Percentiles rank a stretch among this genome's conserved stretches.
phyloP scores from a whole-genome alignment of 53 echinoderm and acorn worm genomes.

The Antedon mediterranea region DNA sequence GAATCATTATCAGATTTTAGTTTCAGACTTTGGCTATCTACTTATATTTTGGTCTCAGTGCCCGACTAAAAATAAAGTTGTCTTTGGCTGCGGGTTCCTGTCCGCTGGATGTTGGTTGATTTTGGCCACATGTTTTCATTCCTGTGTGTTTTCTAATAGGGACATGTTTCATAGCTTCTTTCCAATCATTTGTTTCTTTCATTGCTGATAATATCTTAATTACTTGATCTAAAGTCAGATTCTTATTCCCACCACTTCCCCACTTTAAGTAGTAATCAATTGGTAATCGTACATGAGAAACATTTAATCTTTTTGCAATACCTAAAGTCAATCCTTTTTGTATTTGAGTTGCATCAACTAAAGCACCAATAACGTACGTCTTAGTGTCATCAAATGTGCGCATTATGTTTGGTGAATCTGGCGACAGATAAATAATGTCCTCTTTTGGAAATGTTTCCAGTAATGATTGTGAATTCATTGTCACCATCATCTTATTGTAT shows the following conservation, averaged over 20 bases:
- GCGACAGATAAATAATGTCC: constrained; percentile 62
- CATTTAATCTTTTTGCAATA: constrained; percentile 48
- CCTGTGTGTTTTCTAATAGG: constrained; percentile 70
- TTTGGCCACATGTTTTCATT: constrained; percentile 36
- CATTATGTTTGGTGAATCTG: constrained; percentile 75
- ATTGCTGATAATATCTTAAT: constrained; percentile 54
- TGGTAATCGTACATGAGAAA: constrained; percentile 67
- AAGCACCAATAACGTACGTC: constrained; percentile 66
- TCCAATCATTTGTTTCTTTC: constrained; percentile 49
- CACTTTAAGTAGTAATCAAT: constrained; percentile 65
- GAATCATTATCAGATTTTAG: too few relatives aligned
- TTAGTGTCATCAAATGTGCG: constrained; percentile 40
- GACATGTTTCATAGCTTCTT: constrained; percentile 58
- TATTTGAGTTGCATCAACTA: constrained; percentile 50
- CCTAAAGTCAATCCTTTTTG: constrained; percentile 46
- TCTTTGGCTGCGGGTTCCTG: neutral
- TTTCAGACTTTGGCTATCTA: too few relatives aligned
- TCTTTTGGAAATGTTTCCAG: constrained; percentile 54
- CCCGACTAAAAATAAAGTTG: neutral
- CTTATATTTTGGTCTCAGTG: neutral
- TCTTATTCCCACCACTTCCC: constrained; percentile 43
- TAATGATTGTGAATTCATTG: constrained; percentile 34
- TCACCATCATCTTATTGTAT: constrained; percentile 39
- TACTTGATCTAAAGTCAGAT: constrained; percentile 72
- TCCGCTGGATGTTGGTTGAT: too few relatives aligned